Evolutionary conservation across 2,113 vertebrate species (phyloP).

Genomic region (Psittacus erithacus): DNA sequence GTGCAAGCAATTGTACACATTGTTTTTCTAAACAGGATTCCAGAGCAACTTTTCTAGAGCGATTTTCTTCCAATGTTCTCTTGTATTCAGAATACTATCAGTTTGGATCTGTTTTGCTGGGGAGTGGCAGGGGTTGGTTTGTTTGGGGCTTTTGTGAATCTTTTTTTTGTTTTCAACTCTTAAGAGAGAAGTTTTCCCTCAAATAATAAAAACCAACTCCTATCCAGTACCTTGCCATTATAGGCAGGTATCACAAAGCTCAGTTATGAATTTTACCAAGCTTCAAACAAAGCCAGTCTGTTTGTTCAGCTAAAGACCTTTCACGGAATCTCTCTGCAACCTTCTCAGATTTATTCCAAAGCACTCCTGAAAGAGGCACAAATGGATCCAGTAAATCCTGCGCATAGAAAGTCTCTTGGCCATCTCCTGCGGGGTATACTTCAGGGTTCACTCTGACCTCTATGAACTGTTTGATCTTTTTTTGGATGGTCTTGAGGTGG

Average conservation of each 20-base stretch:
- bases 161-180: not conserved
- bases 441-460: not conserved
- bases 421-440: not conserved
- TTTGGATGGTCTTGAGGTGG: fast-evolving
- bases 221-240: not conserved
- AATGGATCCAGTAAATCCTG: not conserved
- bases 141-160: not conserved
- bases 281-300: not conserved
- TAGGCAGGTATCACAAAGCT: not conserved
- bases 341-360: not conserved
- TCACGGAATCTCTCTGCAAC: fast-evolving
- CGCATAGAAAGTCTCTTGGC: fast-evolving
- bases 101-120: not conserved
- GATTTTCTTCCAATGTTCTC: not conserved
- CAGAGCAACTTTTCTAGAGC: not conserved
- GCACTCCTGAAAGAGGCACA: not conserved
- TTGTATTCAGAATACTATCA: not conserved
- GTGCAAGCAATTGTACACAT: not conserved
- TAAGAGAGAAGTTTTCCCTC: not conserved
- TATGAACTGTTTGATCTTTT: not conserved
- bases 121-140: not conserved
- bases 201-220: not conserved
- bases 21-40: not conserved
- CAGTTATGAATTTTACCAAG: not conserved
- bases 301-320: not conserved